Evolutionary conservation across 2,113 vertebrate species (phyloP).

Genomic region (Rhineura floridana): DNA sequence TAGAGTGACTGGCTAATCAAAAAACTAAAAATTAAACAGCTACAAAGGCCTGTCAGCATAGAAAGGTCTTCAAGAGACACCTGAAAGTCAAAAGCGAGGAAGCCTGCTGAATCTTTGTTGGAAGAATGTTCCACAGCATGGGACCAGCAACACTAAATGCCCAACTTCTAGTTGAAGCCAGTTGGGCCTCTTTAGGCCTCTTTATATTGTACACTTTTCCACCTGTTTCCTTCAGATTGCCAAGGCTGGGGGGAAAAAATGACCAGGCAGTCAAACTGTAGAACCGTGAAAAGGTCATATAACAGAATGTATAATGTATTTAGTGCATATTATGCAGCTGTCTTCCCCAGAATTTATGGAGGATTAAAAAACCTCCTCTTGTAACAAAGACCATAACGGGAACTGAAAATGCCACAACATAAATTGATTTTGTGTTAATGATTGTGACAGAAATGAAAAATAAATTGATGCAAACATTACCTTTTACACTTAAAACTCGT

Average conservation of each 20-base stretch:
- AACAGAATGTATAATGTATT: conserved; percentile 57
- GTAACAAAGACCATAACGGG: conserved; percentile 61
- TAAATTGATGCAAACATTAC: conserved; percentile 42
- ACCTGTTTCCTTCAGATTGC: conserved; percentile 51
- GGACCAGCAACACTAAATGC: too few relatives aligned
- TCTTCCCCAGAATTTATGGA: conserved; percentile 58
- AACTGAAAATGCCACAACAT: conserved; percentile 70
- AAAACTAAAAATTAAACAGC: too few relatives aligned
- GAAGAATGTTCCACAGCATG: too few relatives aligned
- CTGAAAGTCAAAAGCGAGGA: too few relatives aligned
- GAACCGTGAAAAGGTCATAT: conserved; percentile 62
- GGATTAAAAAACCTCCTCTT: conserved; percentile 61
- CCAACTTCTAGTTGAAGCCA: too few relatives aligned
- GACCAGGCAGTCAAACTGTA: conserved; percentile 57
- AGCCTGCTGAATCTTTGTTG: too few relatives aligned
- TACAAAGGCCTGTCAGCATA: too few relatives aligned
- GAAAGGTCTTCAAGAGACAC: too few relatives aligned
- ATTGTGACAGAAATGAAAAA: conserved; percentile 50
- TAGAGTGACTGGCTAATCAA: too few relatives aligned
- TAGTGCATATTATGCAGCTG: conserved; percentile 57
- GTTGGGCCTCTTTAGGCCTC: too few relatives aligned
- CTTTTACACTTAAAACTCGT: conserved; percentile 5
- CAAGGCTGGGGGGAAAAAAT: conserved; percentile 27
- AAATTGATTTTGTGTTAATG: conserved; percentile 71
- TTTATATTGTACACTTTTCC: conserved; percentile 54